These are phyloP conservation scores for Mastigias papua DNA, from an alignment of 30 jellyfish, hydroid and myxozoan species.

Conservation along the genomic window DNA sequence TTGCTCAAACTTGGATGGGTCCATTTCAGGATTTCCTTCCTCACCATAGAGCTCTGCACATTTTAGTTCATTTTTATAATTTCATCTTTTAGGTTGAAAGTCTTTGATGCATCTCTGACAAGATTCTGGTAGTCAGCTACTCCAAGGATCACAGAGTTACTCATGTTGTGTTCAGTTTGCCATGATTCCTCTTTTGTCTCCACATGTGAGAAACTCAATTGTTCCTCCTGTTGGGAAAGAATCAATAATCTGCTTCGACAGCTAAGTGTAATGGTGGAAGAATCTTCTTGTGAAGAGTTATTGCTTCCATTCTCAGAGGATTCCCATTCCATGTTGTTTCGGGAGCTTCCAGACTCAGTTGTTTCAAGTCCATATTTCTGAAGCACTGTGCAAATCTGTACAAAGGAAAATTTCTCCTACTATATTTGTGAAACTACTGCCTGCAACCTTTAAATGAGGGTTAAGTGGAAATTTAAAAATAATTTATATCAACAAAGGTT, in stretches of 20 bases:
- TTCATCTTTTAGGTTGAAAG: slow-evolving; percentile 18
- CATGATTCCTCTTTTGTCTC: background rate
- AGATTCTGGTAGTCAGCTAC: background rate
- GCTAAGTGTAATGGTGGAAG: slow-evolving; percentile 21
- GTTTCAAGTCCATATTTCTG: too few species aligned
- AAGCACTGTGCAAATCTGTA: too few species aligned
- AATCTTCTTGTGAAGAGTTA: too few species aligned
- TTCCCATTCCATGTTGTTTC: slow-evolving; percentile 22
- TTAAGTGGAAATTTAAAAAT: background rate
- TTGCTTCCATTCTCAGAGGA: slow-evolving; percentile 8
- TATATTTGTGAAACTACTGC: background rate
- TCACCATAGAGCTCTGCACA: slow-evolving; percentile 20
- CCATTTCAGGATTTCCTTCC: slow-evolving; percentile 33
- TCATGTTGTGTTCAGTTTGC: slow-evolving; percentile 15
- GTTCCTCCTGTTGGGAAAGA: slow-evolving; percentile 13
- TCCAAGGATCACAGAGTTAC: slow-evolving; percentile 5
- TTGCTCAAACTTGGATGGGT: slow-evolving; percentile 19
- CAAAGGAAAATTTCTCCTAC: background rate
- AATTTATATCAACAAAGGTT: background rate
- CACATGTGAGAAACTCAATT: background rate
- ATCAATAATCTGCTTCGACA: slow-evolving; percentile 3
- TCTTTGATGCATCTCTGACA: slow-evolving; percentile 4
- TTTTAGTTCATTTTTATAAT: slow-evolving; percentile 3
- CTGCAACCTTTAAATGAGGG: too few species aligned
- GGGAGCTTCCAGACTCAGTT: too few species aligned